Base-by-base conservation (phyloP, 1,140 invertebrate species). In the Metopolophium dirhodum region DNA sequence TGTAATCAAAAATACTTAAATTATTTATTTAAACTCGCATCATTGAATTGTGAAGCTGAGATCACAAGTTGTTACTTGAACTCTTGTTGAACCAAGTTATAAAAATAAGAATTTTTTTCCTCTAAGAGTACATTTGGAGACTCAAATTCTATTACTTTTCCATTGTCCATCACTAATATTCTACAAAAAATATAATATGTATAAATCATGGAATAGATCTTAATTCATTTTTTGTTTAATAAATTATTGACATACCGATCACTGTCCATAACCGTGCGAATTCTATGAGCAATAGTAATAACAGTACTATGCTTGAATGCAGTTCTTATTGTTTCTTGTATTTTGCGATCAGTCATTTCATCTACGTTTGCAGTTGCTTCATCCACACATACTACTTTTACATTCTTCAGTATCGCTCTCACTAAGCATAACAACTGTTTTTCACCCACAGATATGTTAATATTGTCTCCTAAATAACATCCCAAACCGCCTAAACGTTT, bases 321-420 rank as follows among this genome's bases (percentile, higher is more conserved):
- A 94, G 96, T 96, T 77, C 97, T 96, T 88, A 99, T 96, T 1
- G 98, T 98, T 94, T 97, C 95, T 95, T 99, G 98, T 94, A 99
- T 98, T 86, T 97, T 96, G 93, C 97, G 96, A 95, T 99, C 98
- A 1, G 98, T 99, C 94, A 98, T 97, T 93, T 97, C 96, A 96
- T 99, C 99, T 83, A 99, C 96, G 95, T 98, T 98, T 1, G 99
- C 98, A 4, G 99, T 99, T 3, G 98, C 99, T 96, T 99, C 99
- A 95, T 99, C 99, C 91, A 99, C 97, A 94, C 98, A 97, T 20
- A 99, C 95, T 95, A 98, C 97, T 96, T 98, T 98, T 37, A 98
- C 96, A 95, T 98, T 98, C 91, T 98, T 97, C 11, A 99, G 96
- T 51, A 99, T 95, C 89, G 98, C 98, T 95, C 98, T 96, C 0